phyloP scores from a whole-genome alignment of 2,797 vertebrate species.

The Ctenosaura bakeri region DNA sequence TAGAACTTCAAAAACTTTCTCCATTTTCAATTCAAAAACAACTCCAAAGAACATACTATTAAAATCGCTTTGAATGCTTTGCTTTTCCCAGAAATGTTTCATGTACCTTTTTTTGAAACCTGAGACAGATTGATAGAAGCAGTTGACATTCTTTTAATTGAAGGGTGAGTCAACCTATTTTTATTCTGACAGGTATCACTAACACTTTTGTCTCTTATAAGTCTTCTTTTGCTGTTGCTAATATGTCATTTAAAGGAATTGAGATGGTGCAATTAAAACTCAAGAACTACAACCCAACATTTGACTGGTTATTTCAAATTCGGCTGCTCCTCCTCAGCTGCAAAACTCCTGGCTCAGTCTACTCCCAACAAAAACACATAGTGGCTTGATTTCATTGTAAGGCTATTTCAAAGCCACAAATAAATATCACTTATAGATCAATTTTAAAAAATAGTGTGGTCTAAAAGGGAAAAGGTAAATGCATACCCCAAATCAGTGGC shows the following conservation, averaged over 20 bases:
- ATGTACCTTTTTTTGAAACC: background rate
- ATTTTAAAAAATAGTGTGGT: background rate
- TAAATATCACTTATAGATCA: background rate
- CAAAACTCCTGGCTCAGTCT: background rate
- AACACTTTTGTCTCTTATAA: conserved; percentile 43
- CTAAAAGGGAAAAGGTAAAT: background rate
- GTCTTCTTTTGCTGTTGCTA: conserved; percentile 33
- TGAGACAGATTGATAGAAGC: conserved; percentile 18
- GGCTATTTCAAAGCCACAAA: conserved; percentile 25
- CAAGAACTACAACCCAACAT: background rate
- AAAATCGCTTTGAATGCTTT: background rate
- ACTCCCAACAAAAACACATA: conserved; percentile 27
- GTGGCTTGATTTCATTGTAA: conserved; percentile 52
- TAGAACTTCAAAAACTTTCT: no score
- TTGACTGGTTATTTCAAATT: conserved; percentile 3
- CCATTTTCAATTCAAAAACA: background rate
- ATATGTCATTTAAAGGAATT: conserved; percentile 55
- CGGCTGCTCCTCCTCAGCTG: no score
- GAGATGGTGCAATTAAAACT: conserved; percentile 29
- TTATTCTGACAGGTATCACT: conserved; percentile 63
- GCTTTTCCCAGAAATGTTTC: background rate
- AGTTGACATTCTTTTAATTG: conserved; percentile 52
- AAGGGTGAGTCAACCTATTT: conserved; percentile 57
- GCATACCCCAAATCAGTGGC: background rate
- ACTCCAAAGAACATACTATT: background rate